Conservation (phyloP, 2,888 invertebrate genomes). For the Orthosia gothica region DNA sequence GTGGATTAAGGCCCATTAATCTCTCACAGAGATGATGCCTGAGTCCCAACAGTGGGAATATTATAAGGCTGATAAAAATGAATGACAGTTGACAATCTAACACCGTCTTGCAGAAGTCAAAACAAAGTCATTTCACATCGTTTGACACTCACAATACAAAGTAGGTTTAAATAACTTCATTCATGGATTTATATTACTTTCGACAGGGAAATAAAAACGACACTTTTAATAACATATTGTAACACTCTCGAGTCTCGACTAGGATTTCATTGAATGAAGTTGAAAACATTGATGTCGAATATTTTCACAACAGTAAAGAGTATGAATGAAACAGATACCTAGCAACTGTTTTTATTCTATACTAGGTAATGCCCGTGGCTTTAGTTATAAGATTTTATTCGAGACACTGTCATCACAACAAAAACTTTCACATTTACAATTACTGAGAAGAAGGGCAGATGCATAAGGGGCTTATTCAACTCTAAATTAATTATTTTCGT, state of each 20-base stretch:
- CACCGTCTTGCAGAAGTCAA: background rate
- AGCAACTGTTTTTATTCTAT: background rate
- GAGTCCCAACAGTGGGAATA: no score
- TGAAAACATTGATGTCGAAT: slow-evolving; percentile 35
- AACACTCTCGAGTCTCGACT: slow-evolving; percentile 29
- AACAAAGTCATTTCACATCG: background rate
- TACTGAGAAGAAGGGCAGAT: background rate
- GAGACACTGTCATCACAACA: no score
- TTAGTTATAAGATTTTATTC: background rate
- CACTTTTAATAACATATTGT: slow-evolving; percentile 42
- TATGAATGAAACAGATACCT: slow-evolving; percentile 46
- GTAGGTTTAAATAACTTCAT: slow-evolving; percentile 25
- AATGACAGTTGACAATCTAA: no score
- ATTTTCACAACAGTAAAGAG: slow-evolving; percentile 48
- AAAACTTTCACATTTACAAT: no score
- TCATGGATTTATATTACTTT: slow-evolving; percentile 36
- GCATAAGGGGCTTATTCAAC: background rate
- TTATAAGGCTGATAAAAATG: no score
- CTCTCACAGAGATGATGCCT: no score
- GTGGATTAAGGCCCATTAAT: no score
- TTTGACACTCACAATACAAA: background rate
- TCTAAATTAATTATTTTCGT: background rate
- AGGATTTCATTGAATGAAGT: slow-evolving; percentile 48
- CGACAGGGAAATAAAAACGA: slow-evolving; percentile 38
- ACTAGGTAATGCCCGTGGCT: background rate